A percentile compares a stretch with the other conserved stretches of the same genome.
These are phyloP conservation scores for Acanthiza pusilla DNA, from an alignment of 2,797 vertebrate species.

Conservation along the genomic window DNA sequence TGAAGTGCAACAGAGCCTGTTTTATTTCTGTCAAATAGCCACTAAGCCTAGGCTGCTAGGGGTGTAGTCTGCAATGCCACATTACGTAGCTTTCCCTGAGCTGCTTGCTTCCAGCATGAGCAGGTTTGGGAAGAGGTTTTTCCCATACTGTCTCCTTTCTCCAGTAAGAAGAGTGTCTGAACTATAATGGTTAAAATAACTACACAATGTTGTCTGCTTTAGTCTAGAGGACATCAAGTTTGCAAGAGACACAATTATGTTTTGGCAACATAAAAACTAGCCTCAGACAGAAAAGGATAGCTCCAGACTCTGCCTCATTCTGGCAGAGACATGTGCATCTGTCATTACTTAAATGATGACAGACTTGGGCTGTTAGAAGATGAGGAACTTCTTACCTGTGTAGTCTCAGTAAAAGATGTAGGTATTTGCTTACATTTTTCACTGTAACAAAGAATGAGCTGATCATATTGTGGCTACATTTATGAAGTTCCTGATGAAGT, in stretches of 20 bases:
- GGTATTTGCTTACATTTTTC: not conserved
- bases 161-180: not conserved
- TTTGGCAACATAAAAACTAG: constrained; percentile 24
- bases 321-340: not conserved
- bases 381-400: not conserved
- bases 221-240: not conserved
- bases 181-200: not conserved
- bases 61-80: not conserved
- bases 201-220: not conserved
- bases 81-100: not conserved
- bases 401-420: not conserved
- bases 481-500: not conserved
- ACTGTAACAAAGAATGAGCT: not conserved
- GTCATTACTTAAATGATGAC: constrained; percentile 29
- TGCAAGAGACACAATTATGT: not conserved
- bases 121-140: not conserved
- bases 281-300: constrained; percentile 17
- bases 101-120: not conserved
- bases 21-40: not conserved
- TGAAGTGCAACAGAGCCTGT: not conserved
- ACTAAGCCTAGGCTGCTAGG: not conserved
- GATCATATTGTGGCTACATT: not conserved
- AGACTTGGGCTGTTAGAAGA: not conserved
- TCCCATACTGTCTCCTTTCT: not conserved
- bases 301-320: constrained; percentile 60